Evolutionary conservation across 2,113 vertebrate species (phyloP).

Genomic region (Ptilorrhoa leucosticta): DNA sequence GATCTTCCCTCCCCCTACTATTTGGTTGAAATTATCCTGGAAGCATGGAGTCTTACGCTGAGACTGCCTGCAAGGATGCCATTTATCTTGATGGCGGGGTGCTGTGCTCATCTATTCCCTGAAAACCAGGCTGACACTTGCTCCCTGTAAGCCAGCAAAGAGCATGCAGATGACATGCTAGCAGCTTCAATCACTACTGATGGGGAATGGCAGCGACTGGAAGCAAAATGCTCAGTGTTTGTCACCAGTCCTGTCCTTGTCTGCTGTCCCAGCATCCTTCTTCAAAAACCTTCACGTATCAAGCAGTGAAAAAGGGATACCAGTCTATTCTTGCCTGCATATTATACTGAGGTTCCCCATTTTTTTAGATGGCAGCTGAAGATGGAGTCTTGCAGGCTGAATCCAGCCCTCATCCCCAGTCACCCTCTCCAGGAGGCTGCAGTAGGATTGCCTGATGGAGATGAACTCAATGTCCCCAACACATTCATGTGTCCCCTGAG

Average conservation of each 20-base stretch:
- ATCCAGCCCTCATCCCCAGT: not conserved
- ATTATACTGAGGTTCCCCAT: not conserved
- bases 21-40: not conserved
- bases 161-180: slow-evolving; percentile 29
- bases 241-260: not conserved
- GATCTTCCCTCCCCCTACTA: not conserved
- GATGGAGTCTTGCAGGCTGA: not conserved
- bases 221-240: slow-evolving; percentile 35
- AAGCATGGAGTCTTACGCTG: not conserved
- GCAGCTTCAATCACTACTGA: slow-evolving; percentile 26
- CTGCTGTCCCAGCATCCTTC: not conserved
- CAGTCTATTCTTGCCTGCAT: not conserved
- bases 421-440: not conserved
- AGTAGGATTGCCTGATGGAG: not conserved
- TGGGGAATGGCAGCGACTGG: slow-evolving; percentile 27
- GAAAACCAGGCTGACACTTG: slow-evolving; percentile 48
- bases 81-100: slow-evolving; percentile 44
- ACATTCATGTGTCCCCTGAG: not conserved
- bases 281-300: not conserved
- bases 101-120: slow-evolving; percentile 56
- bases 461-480: not conserved
- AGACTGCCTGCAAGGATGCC: slow-evolving; percentile 24
- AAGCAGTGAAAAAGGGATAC: not conserved
- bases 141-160: slow-evolving; percentile 41
- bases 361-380: not conserved